phyloP scores from a whole-genome alignment of 2,797 vertebrate genomes.

The Dipus sagitta region DNA sequence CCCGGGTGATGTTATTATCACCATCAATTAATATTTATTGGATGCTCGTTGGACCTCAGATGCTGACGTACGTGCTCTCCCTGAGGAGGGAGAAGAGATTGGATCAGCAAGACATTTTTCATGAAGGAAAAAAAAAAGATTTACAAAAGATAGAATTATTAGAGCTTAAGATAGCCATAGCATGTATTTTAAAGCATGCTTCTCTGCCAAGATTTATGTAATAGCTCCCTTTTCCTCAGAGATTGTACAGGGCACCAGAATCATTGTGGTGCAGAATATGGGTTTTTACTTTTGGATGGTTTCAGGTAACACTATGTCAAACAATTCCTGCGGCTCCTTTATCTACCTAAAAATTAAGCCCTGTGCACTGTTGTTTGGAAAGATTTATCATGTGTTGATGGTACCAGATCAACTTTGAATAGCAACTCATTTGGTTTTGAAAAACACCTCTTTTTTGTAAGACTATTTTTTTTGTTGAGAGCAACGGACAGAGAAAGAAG shows the following conservation, averaged over 20 bases:
- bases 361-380: slow-evolving; percentile 24
- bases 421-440: slow-evolving; percentile 16
- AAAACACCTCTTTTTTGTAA: slow-evolving; percentile 10
- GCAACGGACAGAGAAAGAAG: too few relatives aligned
- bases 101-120: slow-evolving; percentile 57
- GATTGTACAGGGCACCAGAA: background rate
- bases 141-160: slow-evolving; percentile 72
- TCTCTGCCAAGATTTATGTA: slow-evolving; percentile 49
- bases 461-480: background rate
- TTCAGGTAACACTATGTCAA: slow-evolving; percentile 15
- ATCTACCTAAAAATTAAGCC: slow-evolving; percentile 20
- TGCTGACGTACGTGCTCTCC: slow-evolving; percentile 65
- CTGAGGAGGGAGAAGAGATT: background rate
- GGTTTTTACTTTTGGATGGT: slow-evolving; percentile 37
- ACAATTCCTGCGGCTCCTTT: slow-evolving; percentile 41
- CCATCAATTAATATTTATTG: slow-evolving; percentile 79
- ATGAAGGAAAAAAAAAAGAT: slow-evolving; percentile 55
- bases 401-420: background rate
- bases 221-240: slow-evolving; percentile 46
- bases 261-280: slow-evolving; percentile 29
- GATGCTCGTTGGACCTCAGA: slow-evolving; percentile 16
- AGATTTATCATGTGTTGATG: slow-evolving; percentile 27
- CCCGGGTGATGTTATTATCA: slow-evolving; percentile 71
- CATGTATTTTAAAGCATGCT: slow-evolving; percentile 63
- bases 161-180: slow-evolving; percentile 66